Evolutionary conservation across 1,140 invertebrate genomes (phyloP).

Genomic region (Heliconius hermathena): DNA sequence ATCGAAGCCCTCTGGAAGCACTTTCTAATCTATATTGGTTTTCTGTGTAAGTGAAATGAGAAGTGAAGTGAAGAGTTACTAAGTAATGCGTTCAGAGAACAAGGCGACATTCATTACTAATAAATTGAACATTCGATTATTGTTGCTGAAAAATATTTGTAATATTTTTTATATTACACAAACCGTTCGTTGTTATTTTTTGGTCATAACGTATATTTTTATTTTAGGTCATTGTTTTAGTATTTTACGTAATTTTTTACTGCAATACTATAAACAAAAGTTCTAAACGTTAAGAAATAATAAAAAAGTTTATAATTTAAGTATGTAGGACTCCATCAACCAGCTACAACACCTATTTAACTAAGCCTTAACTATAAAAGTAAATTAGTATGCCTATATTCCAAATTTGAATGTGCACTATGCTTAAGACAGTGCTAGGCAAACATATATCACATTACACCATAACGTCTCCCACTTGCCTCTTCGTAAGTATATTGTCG

Average conservation of each 20-base stretch:
- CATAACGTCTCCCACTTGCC: background rate
- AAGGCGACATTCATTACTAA: background rate
- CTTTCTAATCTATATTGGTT: slow-evolving; percentile 25
- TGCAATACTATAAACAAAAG: background rate
- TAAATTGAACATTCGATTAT: background rate
- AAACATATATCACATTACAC: background rate
- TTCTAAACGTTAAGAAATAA: too few species aligned
- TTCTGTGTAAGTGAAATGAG: slow-evolving; percentile 9
- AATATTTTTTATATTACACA: too few species aligned
- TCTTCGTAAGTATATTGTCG: background rate
- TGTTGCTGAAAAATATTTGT: background rate
- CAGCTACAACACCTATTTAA: too few species aligned
- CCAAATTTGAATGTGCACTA: background rate
- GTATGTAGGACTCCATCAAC: too few species aligned
- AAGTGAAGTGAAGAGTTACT: background rate
- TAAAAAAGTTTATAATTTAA: too few species aligned
- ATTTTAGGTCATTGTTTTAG: too few species aligned
- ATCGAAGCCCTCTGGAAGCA: slow-evolving; percentile 15
- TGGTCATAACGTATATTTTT: too few species aligned
- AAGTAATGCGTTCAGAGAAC: background rate
- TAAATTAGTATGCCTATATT: too few species aligned
- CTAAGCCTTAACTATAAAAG: too few species aligned
- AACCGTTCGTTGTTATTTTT: too few species aligned
- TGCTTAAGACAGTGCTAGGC: background rate
- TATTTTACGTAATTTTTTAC: too few species aligned